Base-by-base conservation (phyloP, 2,113 vertebrate species). In the Deroptyus accipitrinus region DNA sequence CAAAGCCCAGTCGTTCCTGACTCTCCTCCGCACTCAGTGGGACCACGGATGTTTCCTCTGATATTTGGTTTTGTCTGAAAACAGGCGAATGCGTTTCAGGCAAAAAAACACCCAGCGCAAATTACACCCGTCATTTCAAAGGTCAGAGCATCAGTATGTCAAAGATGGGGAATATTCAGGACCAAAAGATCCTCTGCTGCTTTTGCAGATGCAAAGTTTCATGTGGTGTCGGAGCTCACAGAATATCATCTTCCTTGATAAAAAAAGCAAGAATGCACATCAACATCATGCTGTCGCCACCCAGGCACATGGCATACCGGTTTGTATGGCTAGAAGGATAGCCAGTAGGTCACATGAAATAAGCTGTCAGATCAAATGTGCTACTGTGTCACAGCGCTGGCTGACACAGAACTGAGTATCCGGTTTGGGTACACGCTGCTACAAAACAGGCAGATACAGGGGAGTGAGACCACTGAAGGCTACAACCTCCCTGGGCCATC, bases 11-110 rank as follows among this genome's bases (percentile, higher is more conserved):
- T 20, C 2, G 1, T 22, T 62, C 39, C 42, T 15, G 23, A 23
- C 6, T 19, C 25, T 42, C 17, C 4, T 19, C 7, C 27, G 63
- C 1, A 0, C 15, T 35, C 54, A 7, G 22, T 3, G 23, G 44
- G 17, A 48, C 28, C 16, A 1, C 5, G 10, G 28, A 18, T 27
- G 25, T 39, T 51, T 46, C 49, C 30, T 63, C 5, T 2, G 61
- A 35, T 81, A 22, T 10, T 77, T 35, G 37, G 35, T 7, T 57
- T 66, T 30, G 6, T 33, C 9, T 10, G 15, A 48, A 62, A 78
- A 70, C 1, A 3, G 22, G 17, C 8, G 19, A 17, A 5, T 17
- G 33, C 12, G 28, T 28, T 49, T n/a, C 55, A 66, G 31, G 25
- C 9, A 39, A 44, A 44, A 44, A 27, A 7, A 1, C 4, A n/a